A percentile compares a stretch with the other conserved stretches of the same genome.
Conservation (phyloP, 2,888 invertebrate genomes). For the Altica lythri region DNA sequence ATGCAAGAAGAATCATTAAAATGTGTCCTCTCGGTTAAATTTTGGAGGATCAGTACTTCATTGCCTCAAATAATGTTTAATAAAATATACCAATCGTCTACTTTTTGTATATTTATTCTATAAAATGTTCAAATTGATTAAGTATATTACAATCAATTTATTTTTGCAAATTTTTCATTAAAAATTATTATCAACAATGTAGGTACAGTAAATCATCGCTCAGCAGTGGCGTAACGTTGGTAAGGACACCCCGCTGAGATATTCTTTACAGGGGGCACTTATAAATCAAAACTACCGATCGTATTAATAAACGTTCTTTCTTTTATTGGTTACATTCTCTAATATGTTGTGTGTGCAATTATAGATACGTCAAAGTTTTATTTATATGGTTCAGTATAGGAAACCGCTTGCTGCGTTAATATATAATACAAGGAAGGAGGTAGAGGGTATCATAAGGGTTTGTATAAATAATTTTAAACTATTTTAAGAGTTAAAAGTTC, state of each 20-base stretch:
- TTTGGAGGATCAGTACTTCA: too few species aligned
- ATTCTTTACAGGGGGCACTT: slow-evolving; percentile 50
- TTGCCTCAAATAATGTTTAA: too few species aligned
- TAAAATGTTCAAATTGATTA: too few species aligned
- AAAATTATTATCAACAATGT: too few species aligned
- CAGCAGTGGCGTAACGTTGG: slow-evolving; percentile 46
- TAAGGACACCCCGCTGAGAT: slow-evolving; percentile 49
- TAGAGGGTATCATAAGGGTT: not conserved
- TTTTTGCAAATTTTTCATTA: too few species aligned
- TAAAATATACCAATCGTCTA: too few species aligned
- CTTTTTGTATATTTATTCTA: too few species aligned
- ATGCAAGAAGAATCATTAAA: too few species aligned
- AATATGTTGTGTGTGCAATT: slow-evolving; percentile 53
- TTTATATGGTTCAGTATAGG: slow-evolving; percentile 50
- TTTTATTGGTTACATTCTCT: slow-evolving; percentile 19
- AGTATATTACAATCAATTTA: too few species aligned
- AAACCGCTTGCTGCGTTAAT: slow-evolving; percentile 40
- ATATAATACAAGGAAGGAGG: slow-evolving; percentile 26
- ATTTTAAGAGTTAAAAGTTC: too few species aligned
- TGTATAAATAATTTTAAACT: too few species aligned
- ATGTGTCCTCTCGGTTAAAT: too few species aligned
- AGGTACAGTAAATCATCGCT: not conserved
- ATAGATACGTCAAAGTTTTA: slow-evolving; percentile 56
- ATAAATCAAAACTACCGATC: slow-evolving; percentile 57
- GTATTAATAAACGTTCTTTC: slow-evolving; percentile 40